phyloP scores from a whole-genome alignment of 2,797 vertebrate genomes.

The Sebastiscus tertius region DNA sequence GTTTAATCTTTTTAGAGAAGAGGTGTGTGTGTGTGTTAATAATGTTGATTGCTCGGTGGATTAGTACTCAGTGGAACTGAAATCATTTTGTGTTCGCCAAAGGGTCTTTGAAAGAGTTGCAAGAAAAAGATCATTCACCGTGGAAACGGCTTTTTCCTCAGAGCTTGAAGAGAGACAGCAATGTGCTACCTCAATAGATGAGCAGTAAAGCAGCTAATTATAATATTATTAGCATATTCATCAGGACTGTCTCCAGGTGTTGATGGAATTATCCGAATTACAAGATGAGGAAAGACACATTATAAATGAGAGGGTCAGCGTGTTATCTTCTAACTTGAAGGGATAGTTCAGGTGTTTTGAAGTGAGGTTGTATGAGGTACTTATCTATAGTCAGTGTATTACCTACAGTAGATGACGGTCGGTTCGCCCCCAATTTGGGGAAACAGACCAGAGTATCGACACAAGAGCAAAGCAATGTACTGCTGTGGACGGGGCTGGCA shows the following conservation, averaged over 20 bases:
- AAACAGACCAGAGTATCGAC: neutral
- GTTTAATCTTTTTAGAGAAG: neutral
- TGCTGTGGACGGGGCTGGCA: too few species aligned
- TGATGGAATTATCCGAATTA: slow-evolving; percentile 20
- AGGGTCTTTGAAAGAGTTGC: slow-evolving; percentile 17
- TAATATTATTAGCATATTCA: slow-evolving; percentile 53
- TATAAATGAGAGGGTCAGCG: neutral
- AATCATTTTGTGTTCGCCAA: slow-evolving; percentile 29
- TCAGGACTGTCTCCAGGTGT: slow-evolving; percentile 37
- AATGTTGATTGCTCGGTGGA: slow-evolving; percentile 27
- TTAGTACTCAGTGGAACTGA: slow-evolving; percentile 16
- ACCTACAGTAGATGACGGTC: neutral
- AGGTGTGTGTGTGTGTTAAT: slow-evolving; percentile 6
- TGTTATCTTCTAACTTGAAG: neutral
- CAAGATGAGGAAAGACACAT: slow-evolving; percentile 4
- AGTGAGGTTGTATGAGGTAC: neutral
- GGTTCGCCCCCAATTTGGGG: neutral
- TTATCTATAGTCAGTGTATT: neutral
- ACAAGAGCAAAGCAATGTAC: too few species aligned
- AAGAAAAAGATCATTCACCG: slow-evolving; percentile 8
- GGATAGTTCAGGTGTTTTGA: neutral
- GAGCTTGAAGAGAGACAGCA: slow-evolving; percentile 16
- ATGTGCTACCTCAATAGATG: slow-evolving; percentile 39
- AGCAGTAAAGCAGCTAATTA: slow-evolving; percentile 66
- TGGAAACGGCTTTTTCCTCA: slow-evolving; percentile 31